A percentile compares a stretch with the other conserved stretches of the same genome.
Evolutionary conservation across 2,113 vertebrate species (phyloP).

Genomic region (Lophotis ruficrista): DNA sequence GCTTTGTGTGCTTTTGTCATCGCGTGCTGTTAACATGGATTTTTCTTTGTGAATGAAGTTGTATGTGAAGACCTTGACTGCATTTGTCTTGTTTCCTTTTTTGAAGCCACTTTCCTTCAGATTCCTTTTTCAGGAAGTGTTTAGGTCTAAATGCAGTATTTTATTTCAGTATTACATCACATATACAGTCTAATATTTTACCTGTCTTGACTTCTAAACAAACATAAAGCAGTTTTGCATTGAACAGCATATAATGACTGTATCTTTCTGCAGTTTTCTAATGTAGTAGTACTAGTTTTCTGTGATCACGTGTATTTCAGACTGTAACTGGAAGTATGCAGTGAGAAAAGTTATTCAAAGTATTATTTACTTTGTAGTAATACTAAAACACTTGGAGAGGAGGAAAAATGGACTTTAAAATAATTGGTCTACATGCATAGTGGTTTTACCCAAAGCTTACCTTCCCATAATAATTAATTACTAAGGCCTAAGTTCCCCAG

Average conservation of each 20-base stretch:
- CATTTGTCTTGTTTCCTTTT: not conserved
- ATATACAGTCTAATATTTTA: not conserved
- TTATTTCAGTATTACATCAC: not conserved
- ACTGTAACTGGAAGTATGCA: not conserved
- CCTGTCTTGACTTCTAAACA: not conserved
- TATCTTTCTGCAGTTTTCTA: not conserved
- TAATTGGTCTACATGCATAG: not conserved
- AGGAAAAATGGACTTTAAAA: rapidly evolving
- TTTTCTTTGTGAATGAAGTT: not conserved
- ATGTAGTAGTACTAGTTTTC: not conserved
- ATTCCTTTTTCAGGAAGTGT: not conserved
- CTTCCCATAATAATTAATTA: not conserved
- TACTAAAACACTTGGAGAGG: not conserved
- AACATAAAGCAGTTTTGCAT: not conserved
- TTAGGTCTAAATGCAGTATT: not conserved
- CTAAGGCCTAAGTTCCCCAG: not conserved
- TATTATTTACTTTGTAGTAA: not conserved
- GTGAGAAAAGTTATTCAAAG: not conserved
- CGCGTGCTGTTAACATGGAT: not conserved
- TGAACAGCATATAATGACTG: not conserved
- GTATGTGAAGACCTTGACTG: not conserved
- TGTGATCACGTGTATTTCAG: not conserved
- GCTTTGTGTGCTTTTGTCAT: not conserved
- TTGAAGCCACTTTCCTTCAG: not conserved
- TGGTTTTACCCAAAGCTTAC: not conserved